Conservation (phyloP, 2,888 invertebrate genomes). For the Cristatella mucedo region DNA sequence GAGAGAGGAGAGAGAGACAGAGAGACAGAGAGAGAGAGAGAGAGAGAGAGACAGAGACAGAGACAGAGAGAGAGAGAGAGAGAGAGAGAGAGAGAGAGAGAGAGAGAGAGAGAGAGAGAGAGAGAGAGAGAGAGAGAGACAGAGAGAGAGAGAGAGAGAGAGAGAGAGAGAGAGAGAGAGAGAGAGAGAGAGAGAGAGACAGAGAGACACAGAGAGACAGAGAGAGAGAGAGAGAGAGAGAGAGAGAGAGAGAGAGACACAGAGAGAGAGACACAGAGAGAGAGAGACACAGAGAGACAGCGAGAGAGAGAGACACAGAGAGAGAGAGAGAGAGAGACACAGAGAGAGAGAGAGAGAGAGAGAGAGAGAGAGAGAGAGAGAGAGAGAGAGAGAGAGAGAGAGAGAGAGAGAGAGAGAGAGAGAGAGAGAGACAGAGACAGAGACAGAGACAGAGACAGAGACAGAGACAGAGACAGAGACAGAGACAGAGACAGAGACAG, state of each 20-base stretch:
- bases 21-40: neutral
- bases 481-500: neutral
- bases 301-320: no score
- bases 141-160: conserved; percentile 2
- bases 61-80: neutral
- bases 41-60: neutral
- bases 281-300: no score
- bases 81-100: neutral
- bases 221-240: conserved; percentile 1
- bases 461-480: neutral
- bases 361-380: conserved; percentile 3
- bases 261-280: neutral
- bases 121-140: conserved; percentile 1
- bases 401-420: conserved; percentile 1
- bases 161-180: conserved; percentile 5
- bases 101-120: conserved; percentile 3
- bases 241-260: neutral
- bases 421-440: neutral
- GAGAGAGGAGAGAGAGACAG: neutral
- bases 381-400: conserved; percentile 1
- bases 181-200: conserved; percentile 3
- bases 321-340: neutral
- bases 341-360: neutral
- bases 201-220: conserved; percentile 1
- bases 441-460: neutral